phyloP scores from a whole-genome alignment of 2,888 invertebrate genomes.

The Lasioglossum figueresi region DNA sequence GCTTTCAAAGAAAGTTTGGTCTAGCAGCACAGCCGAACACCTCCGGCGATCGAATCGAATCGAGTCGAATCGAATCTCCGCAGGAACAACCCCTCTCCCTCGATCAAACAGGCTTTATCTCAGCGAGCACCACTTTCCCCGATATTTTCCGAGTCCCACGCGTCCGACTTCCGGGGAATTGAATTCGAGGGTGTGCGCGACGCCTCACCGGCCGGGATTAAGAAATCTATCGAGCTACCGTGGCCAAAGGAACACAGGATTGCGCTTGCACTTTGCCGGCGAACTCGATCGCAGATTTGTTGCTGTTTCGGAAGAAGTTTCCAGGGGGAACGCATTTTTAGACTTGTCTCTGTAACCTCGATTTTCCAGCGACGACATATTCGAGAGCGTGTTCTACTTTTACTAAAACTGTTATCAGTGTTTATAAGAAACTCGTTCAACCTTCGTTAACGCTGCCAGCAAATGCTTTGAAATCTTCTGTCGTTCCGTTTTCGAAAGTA shows the following conservation, averaged over 20 bases:
- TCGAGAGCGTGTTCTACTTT: background rate
- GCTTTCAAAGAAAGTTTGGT: slow-evolving; percentile 19
- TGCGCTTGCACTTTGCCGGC: background rate
- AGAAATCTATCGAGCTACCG: background rate
- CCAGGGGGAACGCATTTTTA: background rate
- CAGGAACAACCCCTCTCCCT: slow-evolving; percentile 21
- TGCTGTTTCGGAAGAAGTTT: background rate
- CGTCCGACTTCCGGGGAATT: slow-evolving; percentile 16
- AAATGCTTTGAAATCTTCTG: too few species aligned
- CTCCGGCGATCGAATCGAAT: slow-evolving; percentile 38
- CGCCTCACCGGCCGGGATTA: background rate
- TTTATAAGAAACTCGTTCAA: too few species aligned
- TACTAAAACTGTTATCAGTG: background rate
- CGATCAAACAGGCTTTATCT: slow-evolving; percentile 20
- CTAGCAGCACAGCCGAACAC: background rate
- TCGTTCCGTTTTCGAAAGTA: too few species aligned
- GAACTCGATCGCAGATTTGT: background rate
- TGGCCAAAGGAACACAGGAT: background rate
- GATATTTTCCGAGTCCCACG: slow-evolving; percentile 11
- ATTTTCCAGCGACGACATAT: background rate
- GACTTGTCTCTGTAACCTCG: background rate
- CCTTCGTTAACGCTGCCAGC: too few species aligned
- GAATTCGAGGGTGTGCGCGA: slow-evolving; percentile 12
- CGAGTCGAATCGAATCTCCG: slow-evolving; percentile 41
- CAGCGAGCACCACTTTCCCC: slow-evolving; percentile 10